Conservation (phyloP, 2,113 vertebrate species). For the Xiphophorus couchianus region DNA sequence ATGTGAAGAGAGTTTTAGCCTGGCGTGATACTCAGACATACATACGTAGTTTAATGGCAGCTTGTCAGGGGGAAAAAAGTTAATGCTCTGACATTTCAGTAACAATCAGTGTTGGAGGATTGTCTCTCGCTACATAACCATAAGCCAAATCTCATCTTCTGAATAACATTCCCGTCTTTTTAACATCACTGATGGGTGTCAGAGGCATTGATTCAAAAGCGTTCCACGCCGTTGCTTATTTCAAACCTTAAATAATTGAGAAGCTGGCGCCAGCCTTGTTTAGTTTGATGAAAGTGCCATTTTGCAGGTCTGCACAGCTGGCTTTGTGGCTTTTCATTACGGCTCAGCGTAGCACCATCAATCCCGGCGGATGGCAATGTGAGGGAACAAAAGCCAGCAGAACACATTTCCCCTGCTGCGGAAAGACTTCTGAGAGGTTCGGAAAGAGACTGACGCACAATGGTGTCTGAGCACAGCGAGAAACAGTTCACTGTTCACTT, state of each 20-base stretch:
- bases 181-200: constrained; percentile 34
- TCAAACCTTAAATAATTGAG: constrained; percentile 72
- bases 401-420: constrained; percentile 42
- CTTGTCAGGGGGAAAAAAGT: constrained; percentile 25
- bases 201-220: constrained; percentile 11
- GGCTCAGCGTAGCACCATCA: constrained; percentile 32
- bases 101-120: constrained; percentile 38
- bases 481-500: constrained; percentile 18
- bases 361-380: constrained; percentile 54
- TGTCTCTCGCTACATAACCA: constrained; percentile 26
- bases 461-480: constrained; percentile 35
- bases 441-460: constrained; percentile 32
- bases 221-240: constrained; percentile 53
- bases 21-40: constrained; percentile 3
- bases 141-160: constrained; percentile 57
- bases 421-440: constrained; percentile 39
- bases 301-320: constrained; percentile 50
- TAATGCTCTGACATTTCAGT: constrained; percentile 40
- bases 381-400: constrained; percentile 45
- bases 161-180: constrained; percentile 37
- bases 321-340: constrained; percentile 57
- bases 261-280: constrained; percentile 55
- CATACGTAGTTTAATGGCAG: constrained; percentile 9
- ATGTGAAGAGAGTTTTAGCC: background rate
- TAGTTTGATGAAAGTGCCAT: constrained; percentile 69